phyloP scores from a whole-genome alignment of 2,888 invertebrate genomes.

The Callyntrura guangdongensis region DNA sequence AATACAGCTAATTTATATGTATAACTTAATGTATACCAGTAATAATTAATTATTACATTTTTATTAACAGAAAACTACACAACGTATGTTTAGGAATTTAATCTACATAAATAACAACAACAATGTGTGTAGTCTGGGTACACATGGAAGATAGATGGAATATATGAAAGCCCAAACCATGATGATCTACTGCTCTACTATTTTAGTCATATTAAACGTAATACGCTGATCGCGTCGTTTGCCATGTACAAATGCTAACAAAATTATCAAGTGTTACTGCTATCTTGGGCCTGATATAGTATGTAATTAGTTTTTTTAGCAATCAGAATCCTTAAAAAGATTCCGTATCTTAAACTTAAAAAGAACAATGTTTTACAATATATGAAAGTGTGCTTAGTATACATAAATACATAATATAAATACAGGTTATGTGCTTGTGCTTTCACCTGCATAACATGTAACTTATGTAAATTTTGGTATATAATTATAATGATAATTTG shows the following conservation, averaged over 20 bases:
- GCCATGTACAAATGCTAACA: conserved; percentile 38
- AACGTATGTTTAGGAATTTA: not conserved
- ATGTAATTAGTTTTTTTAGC: too few relatives aligned
- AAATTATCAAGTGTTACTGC: not conserved
- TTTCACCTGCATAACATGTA: not conserved
- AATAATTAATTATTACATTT: not conserved
- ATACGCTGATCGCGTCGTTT: not conserved
- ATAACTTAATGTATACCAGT: too few relatives aligned
- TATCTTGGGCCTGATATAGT: conserved; percentile 38
- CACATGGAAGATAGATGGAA: conserved; percentile 68
- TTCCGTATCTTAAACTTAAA: conserved; percentile 11
- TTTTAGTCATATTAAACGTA: conserved; percentile 26
- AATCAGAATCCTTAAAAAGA: too few relatives aligned
- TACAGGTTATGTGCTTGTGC: not conserved
- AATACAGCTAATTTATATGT: not conserved
- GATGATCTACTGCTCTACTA: conserved; percentile 9
- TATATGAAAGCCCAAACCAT: conserved; percentile 73
- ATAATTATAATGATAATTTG: conserved; percentile 54
- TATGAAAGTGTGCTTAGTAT: too few relatives aligned
- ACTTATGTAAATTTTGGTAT: too few relatives aligned
- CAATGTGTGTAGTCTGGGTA: conserved; percentile 58
- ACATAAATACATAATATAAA: not conserved
- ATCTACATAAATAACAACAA: conserved; percentile 14
- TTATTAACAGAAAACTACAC: not conserved
- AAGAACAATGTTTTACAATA: too few relatives aligned